A percentile compares a stretch with the other conserved stretches of the same genome.
phyloP scores from a whole-genome alignment of 2,113 vertebrate genomes.

The Murina feae region DNA sequence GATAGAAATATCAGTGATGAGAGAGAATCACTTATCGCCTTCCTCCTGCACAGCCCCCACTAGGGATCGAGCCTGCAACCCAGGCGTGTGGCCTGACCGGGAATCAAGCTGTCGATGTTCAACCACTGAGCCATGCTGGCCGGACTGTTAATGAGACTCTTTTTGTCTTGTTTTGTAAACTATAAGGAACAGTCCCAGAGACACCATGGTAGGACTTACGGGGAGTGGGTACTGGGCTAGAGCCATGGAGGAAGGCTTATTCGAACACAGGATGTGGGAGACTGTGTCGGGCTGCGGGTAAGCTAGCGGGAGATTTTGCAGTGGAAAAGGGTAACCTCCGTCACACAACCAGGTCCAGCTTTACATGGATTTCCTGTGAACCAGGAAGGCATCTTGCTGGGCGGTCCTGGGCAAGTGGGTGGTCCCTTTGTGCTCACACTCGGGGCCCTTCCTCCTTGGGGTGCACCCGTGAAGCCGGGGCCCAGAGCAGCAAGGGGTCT shows the following conservation, averaged over 20 bases:
- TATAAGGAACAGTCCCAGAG: background rate
- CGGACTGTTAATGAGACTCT: background rate
- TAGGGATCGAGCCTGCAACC: too few relatives aligned
- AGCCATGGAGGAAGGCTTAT: background rate
- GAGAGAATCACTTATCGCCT: too few relatives aligned
- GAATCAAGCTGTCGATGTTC: too few relatives aligned
- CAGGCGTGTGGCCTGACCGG: too few relatives aligned
- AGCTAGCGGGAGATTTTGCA: background rate
- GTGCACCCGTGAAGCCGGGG: background rate
- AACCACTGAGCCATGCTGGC: too few relatives aligned
- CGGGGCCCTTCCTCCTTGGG: background rate
- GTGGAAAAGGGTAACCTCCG: background rate
- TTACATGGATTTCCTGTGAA: background rate
- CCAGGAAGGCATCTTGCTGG: background rate
- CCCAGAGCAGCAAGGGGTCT: background rate
- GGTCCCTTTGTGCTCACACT: background rate
- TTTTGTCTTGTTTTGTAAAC: background rate
- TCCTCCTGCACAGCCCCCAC: too few relatives aligned
- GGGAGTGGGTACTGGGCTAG: background rate
- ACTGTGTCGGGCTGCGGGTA: background rate
- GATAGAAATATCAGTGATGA: too few relatives aligned
- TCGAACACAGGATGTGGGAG: background rate
- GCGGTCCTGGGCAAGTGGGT: background rate
- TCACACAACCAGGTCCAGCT: background rate
- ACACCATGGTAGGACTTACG: too few relatives aligned